Evolutionary conservation across 64 coral and sea anemone genomes (phyloP), one percentile per base, ranked within the genome.

Genomic region (Hydrozoanthus tunicans): DNA sequence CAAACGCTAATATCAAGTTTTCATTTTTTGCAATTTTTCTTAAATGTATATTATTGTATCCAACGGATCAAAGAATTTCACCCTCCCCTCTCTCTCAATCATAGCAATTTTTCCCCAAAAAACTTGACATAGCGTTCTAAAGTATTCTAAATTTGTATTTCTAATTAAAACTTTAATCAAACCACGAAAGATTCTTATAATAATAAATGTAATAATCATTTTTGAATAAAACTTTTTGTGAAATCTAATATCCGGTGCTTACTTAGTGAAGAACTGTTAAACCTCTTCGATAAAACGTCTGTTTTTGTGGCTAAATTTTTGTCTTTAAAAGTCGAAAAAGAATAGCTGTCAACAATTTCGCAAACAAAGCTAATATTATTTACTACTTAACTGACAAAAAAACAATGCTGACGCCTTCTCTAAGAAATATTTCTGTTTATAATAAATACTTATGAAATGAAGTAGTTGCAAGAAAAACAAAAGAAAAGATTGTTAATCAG

Each of bases 121-220:
- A 88, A 88, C 68, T 60, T 88, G 68, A 86, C 55, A 88, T 73
- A 73, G 56, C 69, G 69, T 75, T 88, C 74, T 7, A 69, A 25
- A 70, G 12, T 25, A 12, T 60, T 60, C 20, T 74, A 88, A 75
- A 74, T 61, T 51, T 88, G 4, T 27, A 74, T 73, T 88, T 74
- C 23, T 62, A 86, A 25, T 73, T 25, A 55, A 9, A 56, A 84
- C 17, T 54, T 67, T 56, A 59, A 32, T 58, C 7, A 73, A 59
- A 43, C 56, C 55, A 24, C n/a, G 59, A 69, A 14, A 83, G 62
- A 3, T 79, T 17, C 9, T 79, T 6, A 73, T 32, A 43, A 4
- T 26, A 73, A 73, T 74, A 88, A 74, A 10, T 1, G 51, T 51
- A 26, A 56, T 43, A 86, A 86, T 73, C 23, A 86, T n/a, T 86